These are phyloP conservation scores for Zophobas morio DNA, from an alignment of 1,140 invertebrate species.

Conservation along the genomic window DNA sequence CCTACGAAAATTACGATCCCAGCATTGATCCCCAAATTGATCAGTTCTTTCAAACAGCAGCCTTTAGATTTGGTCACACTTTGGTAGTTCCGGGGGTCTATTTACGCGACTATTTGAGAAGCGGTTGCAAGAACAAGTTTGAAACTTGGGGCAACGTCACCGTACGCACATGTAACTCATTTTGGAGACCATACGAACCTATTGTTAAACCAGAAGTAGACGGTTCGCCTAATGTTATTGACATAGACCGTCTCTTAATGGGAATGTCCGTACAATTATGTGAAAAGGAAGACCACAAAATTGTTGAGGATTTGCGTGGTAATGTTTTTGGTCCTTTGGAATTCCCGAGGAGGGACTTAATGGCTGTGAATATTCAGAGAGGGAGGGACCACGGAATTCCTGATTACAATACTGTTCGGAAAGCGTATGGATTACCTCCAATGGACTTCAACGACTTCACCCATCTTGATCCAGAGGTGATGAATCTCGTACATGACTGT, in stretches of 20 bases:
- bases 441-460: slow-evolving; percentile 56
- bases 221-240: slow-evolving; percentile 54
- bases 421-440: slow-evolving; percentile 68
- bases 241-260: slow-evolving; percentile 75
- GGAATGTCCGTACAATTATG: slow-evolving; percentile 76
- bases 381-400: slow-evolving; percentile 79
- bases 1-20: slow-evolving; percentile 75
- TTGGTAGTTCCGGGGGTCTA: slow-evolving; percentile 72
- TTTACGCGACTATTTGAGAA: slow-evolving; percentile 64
- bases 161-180: slow-evolving; percentile 78
- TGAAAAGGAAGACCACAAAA: slow-evolving; percentile 77
- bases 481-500: slow-evolving; percentile 12
- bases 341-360: slow-evolving; percentile 78
- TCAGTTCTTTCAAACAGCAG: slow-evolving; percentile 79
- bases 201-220: slow-evolving; percentile 52
- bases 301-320: slow-evolving; percentile 78
- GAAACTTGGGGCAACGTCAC: slow-evolving; percentile 60
- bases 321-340: slow-evolving; percentile 79
- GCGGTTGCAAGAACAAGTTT: slow-evolving; percentile 62
- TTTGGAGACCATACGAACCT: slow-evolving; percentile 73
- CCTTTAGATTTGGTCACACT: slow-evolving; percentile 80
- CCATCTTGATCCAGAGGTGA: slow-evolving; percentile 45
- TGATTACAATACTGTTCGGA: slow-evolving; percentile 77
- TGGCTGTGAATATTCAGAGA: slow-evolving; percentile 79
- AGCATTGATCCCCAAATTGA: slow-evolving; percentile 78